These are phyloP conservation scores for Glyptemys insculpta DNA, from an alignment of 2,797 vertebrate genomes.

Conservation along the genomic window DNA sequence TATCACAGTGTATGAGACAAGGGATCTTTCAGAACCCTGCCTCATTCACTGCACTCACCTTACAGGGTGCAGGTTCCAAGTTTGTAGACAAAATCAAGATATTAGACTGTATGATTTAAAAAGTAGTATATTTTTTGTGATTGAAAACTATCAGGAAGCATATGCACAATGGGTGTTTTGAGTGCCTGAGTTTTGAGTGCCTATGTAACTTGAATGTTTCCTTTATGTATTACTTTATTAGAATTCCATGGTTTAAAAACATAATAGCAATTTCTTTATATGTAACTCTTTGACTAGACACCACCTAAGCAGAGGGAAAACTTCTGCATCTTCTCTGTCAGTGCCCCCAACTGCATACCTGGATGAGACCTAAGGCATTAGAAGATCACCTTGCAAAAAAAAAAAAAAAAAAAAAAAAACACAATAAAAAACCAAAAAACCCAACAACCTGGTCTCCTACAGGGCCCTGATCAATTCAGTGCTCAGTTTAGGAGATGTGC, in stretches of 20 bases:
- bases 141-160: constrained; percentile 52
- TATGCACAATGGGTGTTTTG: not conserved
- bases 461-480: constrained; percentile 41
- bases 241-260: constrained; percentile 4
- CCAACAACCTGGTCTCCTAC: constrained; percentile 27
- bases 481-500: constrained; percentile 50
- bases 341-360: constrained; percentile 55
- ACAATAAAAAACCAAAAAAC: not conserved
- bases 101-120: constrained; percentile 49
- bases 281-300: constrained; percentile 21
- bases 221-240: not conserved
- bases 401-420: not conserved
- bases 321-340: not conserved
- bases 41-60: constrained; percentile 25
- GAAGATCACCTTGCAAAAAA: constrained; percentile 27
- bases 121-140: constrained; percentile 12
- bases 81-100: not conserved
- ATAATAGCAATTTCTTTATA: not conserved
- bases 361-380: not conserved
- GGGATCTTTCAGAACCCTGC: constrained; percentile 46
- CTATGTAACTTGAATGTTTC: constrained; percentile 26
- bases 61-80: not conserved
- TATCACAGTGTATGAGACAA: constrained; percentile 38
- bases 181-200: constrained; percentile 3
- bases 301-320: not conserved